Evolutionary conservation across 2,888 invertebrate species (phyloP).

Genomic region (Drosophila vallismaia): DNA sequence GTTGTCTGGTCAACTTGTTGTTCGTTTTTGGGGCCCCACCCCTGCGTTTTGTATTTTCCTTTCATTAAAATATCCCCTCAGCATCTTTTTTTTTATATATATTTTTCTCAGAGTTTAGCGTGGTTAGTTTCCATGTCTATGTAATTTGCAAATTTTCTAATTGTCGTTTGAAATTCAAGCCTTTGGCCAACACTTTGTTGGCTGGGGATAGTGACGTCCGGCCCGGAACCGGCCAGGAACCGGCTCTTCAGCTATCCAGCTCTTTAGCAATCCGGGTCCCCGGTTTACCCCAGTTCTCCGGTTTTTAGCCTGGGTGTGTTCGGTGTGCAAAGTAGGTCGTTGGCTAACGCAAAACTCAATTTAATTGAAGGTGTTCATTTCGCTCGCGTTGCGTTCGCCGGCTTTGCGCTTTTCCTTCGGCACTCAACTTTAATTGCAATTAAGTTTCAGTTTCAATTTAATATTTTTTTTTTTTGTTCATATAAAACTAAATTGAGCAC

Average conservation of each 20-base stretch:
- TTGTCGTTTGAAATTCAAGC: conserved; percentile 78
- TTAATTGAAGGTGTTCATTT: conserved; percentile 67
- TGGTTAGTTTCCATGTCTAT: conserved; percentile 23
- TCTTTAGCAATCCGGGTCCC: conserved; percentile 24
- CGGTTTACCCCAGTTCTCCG: neutral
- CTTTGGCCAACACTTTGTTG: conserved; percentile 62
- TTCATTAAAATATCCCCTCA: conserved; percentile 64
- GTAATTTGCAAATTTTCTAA: conserved; percentile 80
- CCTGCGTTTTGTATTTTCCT: conserved; percentile 51
- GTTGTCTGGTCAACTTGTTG: neutral
- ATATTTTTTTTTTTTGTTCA: conserved; percentile 34
- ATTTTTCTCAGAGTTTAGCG: conserved; percentile 20
- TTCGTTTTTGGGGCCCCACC: neutral
- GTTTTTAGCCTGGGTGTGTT: conserved; percentile 30
- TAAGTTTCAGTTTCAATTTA: conserved; percentile 68
- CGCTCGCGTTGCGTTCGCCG: conserved; percentile 40
- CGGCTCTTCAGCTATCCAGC: conserved; percentile 26
- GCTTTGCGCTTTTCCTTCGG: conserved; percentile 23
- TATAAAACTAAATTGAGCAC: conserved; percentile 33
- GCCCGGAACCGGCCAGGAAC: conserved; percentile 53
- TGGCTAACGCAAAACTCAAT: conserved; percentile 54
- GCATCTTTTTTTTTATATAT: conserved; percentile 15
- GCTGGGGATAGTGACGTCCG: conserved; percentile 58
- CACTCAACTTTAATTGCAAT: conserved; percentile 68
- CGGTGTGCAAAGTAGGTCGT: conserved; percentile 58